A percentile compares a stretch with the other conserved stretches of the same genome.
phyloP scores from a whole-genome alignment of 2,888 invertebrate genomes.

The Melieria crassipennis region DNA sequence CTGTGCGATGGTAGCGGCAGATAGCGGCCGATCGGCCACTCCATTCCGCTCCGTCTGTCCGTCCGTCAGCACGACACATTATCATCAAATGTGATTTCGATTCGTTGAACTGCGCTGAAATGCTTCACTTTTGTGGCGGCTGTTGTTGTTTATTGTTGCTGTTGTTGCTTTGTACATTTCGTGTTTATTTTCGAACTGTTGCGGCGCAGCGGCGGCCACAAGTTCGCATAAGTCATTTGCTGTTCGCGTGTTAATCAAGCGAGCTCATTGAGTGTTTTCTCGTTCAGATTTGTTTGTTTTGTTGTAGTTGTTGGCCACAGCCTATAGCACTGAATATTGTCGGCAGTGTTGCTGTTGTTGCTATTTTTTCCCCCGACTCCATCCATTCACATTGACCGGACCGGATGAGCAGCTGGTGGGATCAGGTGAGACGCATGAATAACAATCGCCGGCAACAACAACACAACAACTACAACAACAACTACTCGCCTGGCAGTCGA shows the following conservation, averaged over 20 bases:
- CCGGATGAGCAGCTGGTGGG: slow-evolving; percentile 61
- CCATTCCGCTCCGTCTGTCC: slow-evolving; percentile 1
- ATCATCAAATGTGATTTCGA: slow-evolving; percentile 34
- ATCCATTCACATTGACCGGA: slow-evolving; percentile 46
- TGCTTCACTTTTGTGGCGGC: slow-evolving; percentile 3
- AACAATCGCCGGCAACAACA: slow-evolving; percentile 44
- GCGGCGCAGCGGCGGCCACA: not conserved
- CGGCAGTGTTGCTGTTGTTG: slow-evolving; percentile 33
- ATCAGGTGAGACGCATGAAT: slow-evolving; percentile 63
- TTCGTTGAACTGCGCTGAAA: slow-evolving; percentile 19
- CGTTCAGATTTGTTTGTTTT: slow-evolving; percentile 20
- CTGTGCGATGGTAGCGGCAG: slow-evolving; percentile 13
- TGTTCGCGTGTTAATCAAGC: slow-evolving; percentile 27
- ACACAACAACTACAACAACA: slow-evolving; percentile 56
- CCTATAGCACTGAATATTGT: slow-evolving; percentile 20
- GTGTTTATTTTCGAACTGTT: slow-evolving; percentile 6
- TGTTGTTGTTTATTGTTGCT: not conserved
- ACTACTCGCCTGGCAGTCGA: slow-evolving; percentile 34
- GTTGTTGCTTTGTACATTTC: slow-evolving; percentile 6
- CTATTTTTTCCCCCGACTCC: slow-evolving; percentile 42
- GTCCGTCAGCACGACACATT: slow-evolving; percentile 2
- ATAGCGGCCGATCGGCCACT: slow-evolving; percentile 2
- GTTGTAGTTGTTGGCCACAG: slow-evolving; percentile 37
- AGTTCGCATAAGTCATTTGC: slow-evolving; percentile 3
- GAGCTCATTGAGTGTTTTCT: slow-evolving; percentile 38